These are phyloP conservation scores for Nycteola revayana DNA, from an alignment of 2,888 invertebrate species.

Conservation along the genomic window DNA sequence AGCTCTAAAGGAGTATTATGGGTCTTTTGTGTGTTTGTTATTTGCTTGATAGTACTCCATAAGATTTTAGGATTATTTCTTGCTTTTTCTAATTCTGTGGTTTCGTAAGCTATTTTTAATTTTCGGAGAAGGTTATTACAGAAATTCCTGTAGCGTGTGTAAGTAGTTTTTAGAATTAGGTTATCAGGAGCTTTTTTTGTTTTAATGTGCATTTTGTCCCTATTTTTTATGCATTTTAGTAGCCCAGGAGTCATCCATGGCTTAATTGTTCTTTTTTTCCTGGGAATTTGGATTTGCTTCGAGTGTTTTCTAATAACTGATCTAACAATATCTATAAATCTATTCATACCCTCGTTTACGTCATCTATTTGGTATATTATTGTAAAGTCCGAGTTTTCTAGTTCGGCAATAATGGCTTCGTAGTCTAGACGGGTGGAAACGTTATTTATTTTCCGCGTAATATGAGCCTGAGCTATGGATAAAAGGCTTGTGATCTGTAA, in stretches of 20 bases:
- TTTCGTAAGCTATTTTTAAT: constrained; percentile 1
- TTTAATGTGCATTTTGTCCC: neutral
- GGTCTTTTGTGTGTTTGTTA: neutral
- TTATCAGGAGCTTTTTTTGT: neutral
- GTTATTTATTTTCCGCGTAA: neutral
- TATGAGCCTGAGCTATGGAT: neutral
- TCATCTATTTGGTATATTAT: neutral
- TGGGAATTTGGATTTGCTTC: neutral
- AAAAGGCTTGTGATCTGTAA: constrained; percentile 1
- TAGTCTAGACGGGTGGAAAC: neutral
- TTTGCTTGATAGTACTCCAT: neutral
- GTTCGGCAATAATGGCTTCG: neutral
- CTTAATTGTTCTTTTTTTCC: neutral
- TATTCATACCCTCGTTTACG: neutral
- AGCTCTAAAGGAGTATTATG: too few relatives aligned
- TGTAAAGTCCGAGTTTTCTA: neutral
- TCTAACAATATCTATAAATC: neutral
- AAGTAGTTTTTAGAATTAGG: neutral
- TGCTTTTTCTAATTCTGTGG: neutral
- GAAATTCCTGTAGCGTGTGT: neutral
- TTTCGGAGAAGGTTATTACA: neutral
- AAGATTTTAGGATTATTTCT: neutral
- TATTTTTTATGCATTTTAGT: neutral
- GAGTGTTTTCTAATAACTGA: neutral
- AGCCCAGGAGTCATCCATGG: constrained; percentile 1